These are phyloP conservation scores for Cirrhinus mrigala DNA, from an alignment of 2,797 vertebrate species.

Conservation along the genomic window DNA sequence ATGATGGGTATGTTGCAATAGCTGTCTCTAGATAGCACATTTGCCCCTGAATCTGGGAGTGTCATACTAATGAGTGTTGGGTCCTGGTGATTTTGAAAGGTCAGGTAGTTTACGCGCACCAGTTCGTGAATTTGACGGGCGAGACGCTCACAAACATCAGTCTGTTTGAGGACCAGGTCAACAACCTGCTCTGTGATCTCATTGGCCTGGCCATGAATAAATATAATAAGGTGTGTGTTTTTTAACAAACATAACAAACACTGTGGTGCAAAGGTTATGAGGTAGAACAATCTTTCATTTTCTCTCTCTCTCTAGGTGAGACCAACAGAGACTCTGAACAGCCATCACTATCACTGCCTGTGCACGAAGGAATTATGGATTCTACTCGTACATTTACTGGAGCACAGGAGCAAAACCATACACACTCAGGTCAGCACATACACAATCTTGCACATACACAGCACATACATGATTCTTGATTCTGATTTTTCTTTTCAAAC, in stretches of 20 bases:
- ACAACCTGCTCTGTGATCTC: conserved; percentile 88
- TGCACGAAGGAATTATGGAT: conserved; percentile 95
- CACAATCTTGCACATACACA: too few relatives aligned
- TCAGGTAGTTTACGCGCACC: conserved; percentile 91
- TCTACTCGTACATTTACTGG: conserved; percentile 88
- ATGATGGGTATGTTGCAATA: conserved; percentile 82
- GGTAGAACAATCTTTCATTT: conserved; percentile 39
- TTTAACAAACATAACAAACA: not conserved
- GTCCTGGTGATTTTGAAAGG: conserved; percentile 75
- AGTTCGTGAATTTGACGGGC: conserved; percentile 90
- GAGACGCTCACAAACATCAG: conserved; percentile 91
- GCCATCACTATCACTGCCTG: conserved; percentile 83
- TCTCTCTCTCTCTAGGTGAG: conserved; percentile 79
- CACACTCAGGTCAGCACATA: conserved; percentile 83
- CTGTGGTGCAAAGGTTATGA: not conserved
- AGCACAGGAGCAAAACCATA: conserved; percentile 85
- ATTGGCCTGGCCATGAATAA: conserved; percentile 87
- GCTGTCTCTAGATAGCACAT: not conserved
- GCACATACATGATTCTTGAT: not conserved
- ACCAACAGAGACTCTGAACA: conserved; percentile 86
- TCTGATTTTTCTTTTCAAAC: conserved; percentile 43
- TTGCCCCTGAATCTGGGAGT: not conserved
- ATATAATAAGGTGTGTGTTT: conserved; percentile 87
- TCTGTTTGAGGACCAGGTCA: conserved; percentile 93
- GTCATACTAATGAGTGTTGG: conserved; percentile 31